Percentiles rank a stretch among this genome's conserved stretches.
Conservation (phyloP, 1,140 invertebrate species). For the Solen grandis region DNA sequence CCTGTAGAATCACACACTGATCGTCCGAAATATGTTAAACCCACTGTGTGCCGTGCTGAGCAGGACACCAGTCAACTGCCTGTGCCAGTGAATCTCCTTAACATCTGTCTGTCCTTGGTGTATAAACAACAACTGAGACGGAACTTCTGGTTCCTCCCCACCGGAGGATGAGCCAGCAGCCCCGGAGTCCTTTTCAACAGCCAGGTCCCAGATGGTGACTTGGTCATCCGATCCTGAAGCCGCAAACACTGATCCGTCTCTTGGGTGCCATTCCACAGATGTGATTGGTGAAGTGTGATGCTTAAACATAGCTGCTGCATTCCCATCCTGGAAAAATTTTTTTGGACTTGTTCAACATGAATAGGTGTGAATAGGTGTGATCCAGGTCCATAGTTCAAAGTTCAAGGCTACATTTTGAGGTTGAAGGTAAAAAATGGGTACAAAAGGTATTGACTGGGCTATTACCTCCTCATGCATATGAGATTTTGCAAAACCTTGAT, state of each 20-base stretch:
- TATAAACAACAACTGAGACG: constrained; percentile 97
- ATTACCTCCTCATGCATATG: too few relatives aligned
- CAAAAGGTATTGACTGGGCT: too few relatives aligned
- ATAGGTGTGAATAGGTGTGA: too few relatives aligned
- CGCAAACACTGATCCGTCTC: constrained; percentile 95
- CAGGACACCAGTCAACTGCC: constrained; percentile 94
- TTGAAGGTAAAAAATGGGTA: too few relatives aligned
- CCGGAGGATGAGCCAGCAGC: constrained; percentile 75
- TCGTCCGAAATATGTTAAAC: constrained; percentile 99
- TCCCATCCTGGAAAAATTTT: constrained; percentile 82
- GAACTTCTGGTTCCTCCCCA: constrained; percentile 87
- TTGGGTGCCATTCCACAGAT: constrained; percentile 98
- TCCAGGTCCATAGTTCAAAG: too few relatives aligned
- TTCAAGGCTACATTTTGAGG: too few relatives aligned
- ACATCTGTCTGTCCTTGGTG: constrained; percentile 99
- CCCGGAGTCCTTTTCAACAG: constrained; percentile 91
- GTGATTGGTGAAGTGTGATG: constrained; percentile 95
- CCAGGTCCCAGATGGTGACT: constrained; percentile 98
- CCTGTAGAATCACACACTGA: constrained; percentile 92
- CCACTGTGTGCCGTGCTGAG: constrained; percentile 97
- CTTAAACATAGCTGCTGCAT: constrained; percentile 94
- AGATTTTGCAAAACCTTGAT: too few relatives aligned
- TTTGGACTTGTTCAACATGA: too few relatives aligned
- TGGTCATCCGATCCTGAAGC: constrained; percentile 97
- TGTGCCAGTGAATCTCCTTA: constrained; percentile 99